Evolutionary conservation across 2,888 invertebrate genomes (phyloP), one percentile per base, ranked within the genome.

Genomic region (Dicranocentrus wangi): DNA sequence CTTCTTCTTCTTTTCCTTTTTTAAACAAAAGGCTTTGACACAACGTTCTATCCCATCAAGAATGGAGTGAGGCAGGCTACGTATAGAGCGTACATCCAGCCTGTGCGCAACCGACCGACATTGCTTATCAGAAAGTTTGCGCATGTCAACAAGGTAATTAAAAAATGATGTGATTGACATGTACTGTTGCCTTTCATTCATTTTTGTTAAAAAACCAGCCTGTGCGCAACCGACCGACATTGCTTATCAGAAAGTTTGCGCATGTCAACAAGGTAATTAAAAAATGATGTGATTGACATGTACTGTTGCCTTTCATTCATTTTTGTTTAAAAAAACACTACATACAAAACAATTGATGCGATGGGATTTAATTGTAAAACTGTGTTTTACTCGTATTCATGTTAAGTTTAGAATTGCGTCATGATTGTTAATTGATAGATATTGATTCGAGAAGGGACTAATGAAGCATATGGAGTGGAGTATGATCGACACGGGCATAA

Each of bases 91-190:
- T 86, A 83, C 68, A 58, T 86, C 8, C 75, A 84, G 43, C 86
- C 84, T 0, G 76, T 84, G 17, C 58, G 83, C 55, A 63, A 42
- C 17, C 58, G 82, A 17, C 73, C 78, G 1, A 77, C 53, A 32
- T 66, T 86, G 8, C 82, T 75, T 7, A 84, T 86, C 19, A 80
- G 77, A 42, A 86, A 86, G 51, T 86, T 80, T 63, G 65, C 86
- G 3, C 81, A 80, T 25, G 86, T 83, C 3, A 32, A 32, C 10
- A 32, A 32, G 32, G 32, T 32, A 32, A 32, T 32, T 32, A 32
- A 32, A n/a, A n/a, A n/a, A n/a, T n/a, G n/a, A 32, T 10, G 3
- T 7, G 32, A 32, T 7, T 32, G 32, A 32, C 32, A 32, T 32
- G 32, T 10, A 32, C 32, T 32, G 32, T 32, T 32, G 10, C 10